Evolutionary conservation across 2,113 vertebrate species (phyloP), one percentile per base, ranked within the genome.

Genomic region (Benitochromis conjunctus): DNA sequence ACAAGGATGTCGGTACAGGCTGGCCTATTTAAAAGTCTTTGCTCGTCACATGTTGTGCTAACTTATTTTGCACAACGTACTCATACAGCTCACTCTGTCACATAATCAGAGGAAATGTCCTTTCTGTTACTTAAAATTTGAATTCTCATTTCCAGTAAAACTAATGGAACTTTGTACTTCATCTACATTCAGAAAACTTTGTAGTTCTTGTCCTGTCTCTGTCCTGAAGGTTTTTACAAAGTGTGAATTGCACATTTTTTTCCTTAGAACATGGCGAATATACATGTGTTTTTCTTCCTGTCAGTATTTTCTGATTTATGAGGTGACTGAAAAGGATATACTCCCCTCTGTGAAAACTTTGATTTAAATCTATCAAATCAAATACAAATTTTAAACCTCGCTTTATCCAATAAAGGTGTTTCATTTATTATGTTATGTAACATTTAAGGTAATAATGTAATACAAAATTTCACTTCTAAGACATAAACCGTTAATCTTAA

Each of bases 51-150:
- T 13, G 62, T 66, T 60, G 29, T 60, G 3, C 57, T 60, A 60
- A 60, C 57, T 60, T 60, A 60, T 0, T 29, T 0, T 9, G 0
- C 5, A 4, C 6, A 38, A 38, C 10, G 12, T 64, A 64, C 31
- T 14, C 13, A 6, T 16, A 46, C 3, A 0, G 41, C 38, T 46
- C 21, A 14, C 0, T 71, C 6, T 71, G 38, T 71, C 8, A 26
- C 13, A 18, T 71, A 46, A 46, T 71, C 41, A 29, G 13, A 48
- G 21, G 66, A 71, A 71, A 7, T 46, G 5, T 48, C 9, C 2
- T 3, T 46, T 71, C 5, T 71, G 21, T 71, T 26, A 41, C 64
- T 43, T 43, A 43, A 43, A 0, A 24, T 69, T 69, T 46, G 7
- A 24, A 26, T 46, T 24, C 36, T 43, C 11, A 1, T 69, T 43